phyloP scores from a whole-genome alignment of 2,888 invertebrate species.

The Tuta absoluta region DNA sequence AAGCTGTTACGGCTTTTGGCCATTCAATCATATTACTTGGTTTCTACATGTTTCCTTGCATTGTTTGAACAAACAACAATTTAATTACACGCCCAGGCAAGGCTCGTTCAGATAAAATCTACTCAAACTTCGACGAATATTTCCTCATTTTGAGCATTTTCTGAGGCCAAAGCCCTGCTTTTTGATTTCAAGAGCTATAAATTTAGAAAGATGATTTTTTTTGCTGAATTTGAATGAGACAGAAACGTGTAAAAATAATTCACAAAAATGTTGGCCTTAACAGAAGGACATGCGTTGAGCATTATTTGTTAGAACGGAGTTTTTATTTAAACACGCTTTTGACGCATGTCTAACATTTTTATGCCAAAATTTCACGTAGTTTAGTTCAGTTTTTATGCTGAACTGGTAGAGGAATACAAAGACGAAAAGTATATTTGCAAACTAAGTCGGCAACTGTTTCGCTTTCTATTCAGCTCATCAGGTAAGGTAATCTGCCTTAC shows the following conservation, averaged over 20 bases:
- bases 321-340: too few relatives aligned
- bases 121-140: constrained; percentile 16
- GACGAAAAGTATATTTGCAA: too few relatives aligned
- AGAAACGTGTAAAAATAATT: not conserved
- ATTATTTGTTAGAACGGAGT: too few relatives aligned
- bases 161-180: constrained; percentile 9
- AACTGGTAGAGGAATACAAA: too few relatives aligned
- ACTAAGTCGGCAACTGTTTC: too few relatives aligned
- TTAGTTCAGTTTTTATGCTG: too few relatives aligned
- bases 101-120: constrained; percentile 16
- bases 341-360: too few relatives aligned
- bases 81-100: constrained; percentile 12
- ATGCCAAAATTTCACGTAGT: too few relatives aligned
- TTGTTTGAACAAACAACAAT: constrained; percentile 20
- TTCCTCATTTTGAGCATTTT: constrained; percentile 21
- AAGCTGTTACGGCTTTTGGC: constrained; percentile 6
- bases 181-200: not conserved
- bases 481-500: too few relatives aligned
- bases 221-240: constrained; percentile 3
- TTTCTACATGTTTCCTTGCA: constrained; percentile 21
- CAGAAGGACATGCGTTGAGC: too few relatives aligned
- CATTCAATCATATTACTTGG: constrained; percentile 15
- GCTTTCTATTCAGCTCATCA: too few relatives aligned
- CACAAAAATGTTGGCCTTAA: not conserved
- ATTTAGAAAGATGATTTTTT: constrained; percentile 1